Evolutionary conservation across 2,113 vertebrate species (phyloP).

Genomic region (Cyprinodon tularosa): DNA sequence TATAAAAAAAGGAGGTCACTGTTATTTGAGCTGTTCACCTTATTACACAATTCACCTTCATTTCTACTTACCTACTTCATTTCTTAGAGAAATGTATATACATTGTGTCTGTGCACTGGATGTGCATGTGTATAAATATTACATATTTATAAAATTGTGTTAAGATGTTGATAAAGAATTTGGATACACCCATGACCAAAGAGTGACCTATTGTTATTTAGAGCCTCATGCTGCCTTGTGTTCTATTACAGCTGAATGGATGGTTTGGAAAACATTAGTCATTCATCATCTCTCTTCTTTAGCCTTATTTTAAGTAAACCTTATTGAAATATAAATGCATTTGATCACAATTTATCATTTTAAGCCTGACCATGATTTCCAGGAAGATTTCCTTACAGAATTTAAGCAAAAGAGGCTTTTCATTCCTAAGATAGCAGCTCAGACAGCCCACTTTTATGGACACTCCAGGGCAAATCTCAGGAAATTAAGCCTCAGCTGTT

Average conservation of each 20-base stretch:
- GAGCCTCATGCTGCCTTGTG: neutral
- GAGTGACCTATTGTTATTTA: neutral
- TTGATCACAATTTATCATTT: neutral
- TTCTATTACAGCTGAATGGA: neutral
- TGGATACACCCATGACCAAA: neutral
- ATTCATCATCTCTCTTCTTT: neutral
- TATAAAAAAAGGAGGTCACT: no score
- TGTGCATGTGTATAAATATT: no score
- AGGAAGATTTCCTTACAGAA: neutral
- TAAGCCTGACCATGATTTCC: neutral
- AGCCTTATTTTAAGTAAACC: no score
- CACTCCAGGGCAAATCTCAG: conserved; percentile 63
- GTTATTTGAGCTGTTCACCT: neutral
- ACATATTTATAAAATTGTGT: no score
- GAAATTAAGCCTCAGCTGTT: conserved; percentile 72
- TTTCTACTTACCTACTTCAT: no score
- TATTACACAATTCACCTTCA: no score
- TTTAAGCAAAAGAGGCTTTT: conserved; percentile 14
- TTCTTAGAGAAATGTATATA: no score
- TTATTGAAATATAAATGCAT: neutral
- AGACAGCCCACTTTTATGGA: conserved; percentile 59
- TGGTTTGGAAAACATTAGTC: neutral
- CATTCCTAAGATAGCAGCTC: conserved; percentile 52
- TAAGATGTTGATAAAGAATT: no score
- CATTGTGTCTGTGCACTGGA: no score